Base-by-base conservation (phyloP, 2,888 invertebrate species). In the Crematogaster levior region DNA sequence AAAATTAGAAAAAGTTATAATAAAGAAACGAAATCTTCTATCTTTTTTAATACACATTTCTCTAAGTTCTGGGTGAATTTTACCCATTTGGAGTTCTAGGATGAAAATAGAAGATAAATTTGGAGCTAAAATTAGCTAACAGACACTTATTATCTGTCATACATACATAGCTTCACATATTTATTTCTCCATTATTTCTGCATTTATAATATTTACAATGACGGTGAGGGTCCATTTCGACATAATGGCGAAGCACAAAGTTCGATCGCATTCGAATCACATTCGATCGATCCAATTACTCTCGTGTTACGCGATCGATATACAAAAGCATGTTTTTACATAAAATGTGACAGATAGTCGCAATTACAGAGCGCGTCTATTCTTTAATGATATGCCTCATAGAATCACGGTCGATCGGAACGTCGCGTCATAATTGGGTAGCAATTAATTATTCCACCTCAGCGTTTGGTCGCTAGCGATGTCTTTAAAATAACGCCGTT, bases 361-460 rank as follows among this genome's bases (percentile, higher is more conserved):
- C 24, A 18, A 77, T 77, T 77, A 53, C 9, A 51, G 15, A 63
- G 2, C 21, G 30, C 10, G 5, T 34, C 10, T 53, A 75, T 30
- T 1, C 18, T 12, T 24, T 79, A 56, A 77, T 43, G 18, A 77
- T 12, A 18, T 10, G 15, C 5, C 10, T 34, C 1, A 10, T 10
- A 9, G 21, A 30, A 43, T 77, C 15, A 56, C 27, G 4, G n/a
- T 5, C 4, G 27, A 63, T 74, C 24, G 9, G 3, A 21, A 34
- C 30, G 34, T 37, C 12, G 30, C 18, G 9, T 15, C 5, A 10
- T 70, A 43, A 77, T 68, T 56, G 70, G n/a, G 43, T 12, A 30
- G 15, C 53, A 56, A 68, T 70, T 75, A 75, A 56, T 4, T 68
- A 70, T 77, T 15, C 70, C 30, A 70, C 10, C 77, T 77, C 30